Base-by-base conservation (phyloP, 1,140 invertebrate genomes). In the Drosophila equinoxialis region DNA sequence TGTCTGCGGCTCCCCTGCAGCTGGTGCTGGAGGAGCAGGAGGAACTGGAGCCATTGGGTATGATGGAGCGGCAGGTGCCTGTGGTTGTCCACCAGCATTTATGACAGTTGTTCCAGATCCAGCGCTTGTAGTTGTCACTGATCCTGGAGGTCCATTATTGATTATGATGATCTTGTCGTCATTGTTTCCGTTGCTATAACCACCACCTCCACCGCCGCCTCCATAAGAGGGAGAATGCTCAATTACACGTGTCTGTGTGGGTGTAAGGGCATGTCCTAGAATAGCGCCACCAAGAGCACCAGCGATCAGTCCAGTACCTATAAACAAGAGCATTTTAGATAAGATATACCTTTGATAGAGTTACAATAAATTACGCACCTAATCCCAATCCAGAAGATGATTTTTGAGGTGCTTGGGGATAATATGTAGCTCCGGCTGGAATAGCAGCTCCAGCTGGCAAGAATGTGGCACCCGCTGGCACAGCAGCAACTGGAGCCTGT, bases 131-230 rank as follows among this genome's bases (percentile, higher is more conserved):
- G 91, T 83, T 65, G 91, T 81, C 45, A 91, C 91, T 8, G 81
- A 84, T 51, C 89, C 90, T 8, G 90, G 89, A 2, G 90, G 90
- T 60, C 85, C 85, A 61, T 91, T 92, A 65, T 91, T 92, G 6
- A 92, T 92, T 14, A 91, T 92, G 6, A 91, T 91, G 26, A 91
- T 89, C 48, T 84, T 87, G 61, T 92, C 90, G 3, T 89, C 85
- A 35, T 68, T 41, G 14, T 14, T 23, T 3, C 62, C 71, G 6
- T 68, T 68, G 11, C 74, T 65, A 17, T 72, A 67, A 1, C 82
- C 84, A 0, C 80, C 81, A 14, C 72, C 69, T 1, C 77, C 79
- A 2, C 61, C 64, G 14, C 57, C 30, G 7, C 71, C 69, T 4
- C 68, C 61, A 35, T 73, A 71, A 3, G 59, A 54, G 1, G 71